These are phyloP conservation scores for Bimastos eiseni DNA, from an alignment of 2,888 invertebrate species.

Conservation along the genomic window DNA sequence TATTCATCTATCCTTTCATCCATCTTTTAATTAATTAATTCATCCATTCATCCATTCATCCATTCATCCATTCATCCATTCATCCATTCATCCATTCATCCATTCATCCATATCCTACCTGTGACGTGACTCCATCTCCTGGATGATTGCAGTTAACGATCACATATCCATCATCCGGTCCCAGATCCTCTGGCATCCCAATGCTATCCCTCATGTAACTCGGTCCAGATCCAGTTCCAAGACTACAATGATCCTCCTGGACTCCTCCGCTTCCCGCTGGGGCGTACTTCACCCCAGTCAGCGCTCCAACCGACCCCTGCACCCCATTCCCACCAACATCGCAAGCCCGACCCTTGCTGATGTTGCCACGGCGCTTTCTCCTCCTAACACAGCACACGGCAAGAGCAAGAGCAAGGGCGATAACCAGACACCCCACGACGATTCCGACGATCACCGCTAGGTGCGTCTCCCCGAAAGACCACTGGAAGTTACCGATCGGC, in stretches of 20 bases:
- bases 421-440: slow-evolving; percentile 31
- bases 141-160: slow-evolving; percentile 16
- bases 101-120: not conserved
- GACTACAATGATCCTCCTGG: not conserved
- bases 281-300: slow-evolving; percentile 8
- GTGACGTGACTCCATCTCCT: not conserved
- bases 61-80: not conserved
- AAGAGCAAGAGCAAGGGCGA: slow-evolving; percentile 29
- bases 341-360: not conserved
- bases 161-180: not conserved
- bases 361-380: not conserved
- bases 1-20: not conserved
- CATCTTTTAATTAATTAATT: not conserved
- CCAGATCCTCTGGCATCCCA: not conserved
- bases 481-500: not conserved
- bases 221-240: not conserved
- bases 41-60: not conserved
- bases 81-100: not conserved
- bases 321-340: not conserved
- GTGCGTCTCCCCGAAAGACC: slow-evolving; percentile 29
- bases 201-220: slow-evolving; percentile 23
- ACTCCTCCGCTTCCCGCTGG: not conserved
- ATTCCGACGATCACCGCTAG: slow-evolving; percentile 34
- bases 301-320: not conserved
- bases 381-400: slow-evolving; percentile 30